These are phyloP conservation scores for Cantharis lateralis DNA, from an alignment of 2,888 invertebrate genomes.

Conservation along the genomic window DNA sequence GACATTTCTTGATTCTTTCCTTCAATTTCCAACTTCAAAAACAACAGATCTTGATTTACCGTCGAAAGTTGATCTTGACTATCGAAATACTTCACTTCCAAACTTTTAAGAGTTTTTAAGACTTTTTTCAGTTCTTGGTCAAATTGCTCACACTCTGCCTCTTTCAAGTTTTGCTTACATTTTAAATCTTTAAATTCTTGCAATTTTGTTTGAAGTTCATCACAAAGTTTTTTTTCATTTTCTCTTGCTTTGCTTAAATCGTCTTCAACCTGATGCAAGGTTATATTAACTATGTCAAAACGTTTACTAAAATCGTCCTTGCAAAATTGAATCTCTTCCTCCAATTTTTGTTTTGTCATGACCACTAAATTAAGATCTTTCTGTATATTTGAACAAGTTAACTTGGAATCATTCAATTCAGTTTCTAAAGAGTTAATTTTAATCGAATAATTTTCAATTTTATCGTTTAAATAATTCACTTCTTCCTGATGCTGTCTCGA, in stretches of 20 bases:
- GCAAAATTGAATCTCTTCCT: constrained; percentile 14
- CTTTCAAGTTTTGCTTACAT: constrained; percentile 9
- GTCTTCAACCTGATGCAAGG: constrained; percentile 9
- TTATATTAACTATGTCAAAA: constrained; percentile 16
- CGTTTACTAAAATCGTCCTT: constrained; percentile 19
- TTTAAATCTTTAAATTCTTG: constrained; percentile 23
- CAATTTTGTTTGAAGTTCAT: constrained; percentile 11
- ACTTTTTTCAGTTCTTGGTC: neutral
- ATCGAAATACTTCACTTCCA: constrained; percentile 21
- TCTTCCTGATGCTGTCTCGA: constrained; percentile 17
- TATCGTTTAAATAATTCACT: constrained; percentile 12
- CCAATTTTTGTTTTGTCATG: constrained; percentile 4
- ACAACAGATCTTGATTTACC: constrained; percentile 21
- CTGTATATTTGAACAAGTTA: constrained; percentile 7
- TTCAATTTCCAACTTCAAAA: constrained; percentile 25
- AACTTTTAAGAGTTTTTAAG: constrained; percentile 11
- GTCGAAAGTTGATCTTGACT: constrained; percentile 20
- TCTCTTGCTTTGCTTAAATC: constrained; percentile 6
- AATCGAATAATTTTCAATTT: constrained; percentile 17
- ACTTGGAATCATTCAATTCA: constrained; percentile 12
- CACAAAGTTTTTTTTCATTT: constrained; percentile 1
- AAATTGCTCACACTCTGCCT: neutral
- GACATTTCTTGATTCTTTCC: constrained; percentile 7
- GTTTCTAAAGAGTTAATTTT: constrained; percentile 19
- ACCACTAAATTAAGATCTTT: constrained; percentile 12